These are phyloP conservation scores for Melanchra persicariae DNA, from an alignment of 2,888 invertebrate genomes.

Conservation along the genomic window DNA sequence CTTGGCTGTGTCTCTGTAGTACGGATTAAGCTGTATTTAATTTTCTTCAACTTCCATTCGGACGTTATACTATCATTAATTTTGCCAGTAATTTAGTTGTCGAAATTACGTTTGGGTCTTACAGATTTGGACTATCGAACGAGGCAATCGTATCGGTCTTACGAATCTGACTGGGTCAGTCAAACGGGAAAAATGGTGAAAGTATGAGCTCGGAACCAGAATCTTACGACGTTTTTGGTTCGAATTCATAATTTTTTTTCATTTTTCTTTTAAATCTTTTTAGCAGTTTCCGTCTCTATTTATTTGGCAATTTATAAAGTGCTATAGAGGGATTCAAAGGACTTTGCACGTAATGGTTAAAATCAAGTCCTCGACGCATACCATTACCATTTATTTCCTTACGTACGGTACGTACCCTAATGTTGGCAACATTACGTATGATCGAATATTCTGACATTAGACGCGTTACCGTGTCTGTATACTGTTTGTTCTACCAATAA, in stretches of 20 bases:
- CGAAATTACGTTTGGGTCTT: conserved; percentile 23
- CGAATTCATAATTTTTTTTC: conserved; percentile 3
- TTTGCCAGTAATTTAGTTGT: conserved; percentile 8
- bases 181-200: neutral
- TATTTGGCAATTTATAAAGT: conserved; percentile 34
- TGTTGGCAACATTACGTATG: conserved; percentile 40
- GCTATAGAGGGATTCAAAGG: conserved; percentile 36
- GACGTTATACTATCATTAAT: conserved; percentile 15
- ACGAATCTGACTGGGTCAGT: too few species aligned
- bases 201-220: neutral
- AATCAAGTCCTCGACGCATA: conserved; percentile 12
- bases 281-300: conserved; percentile 6
- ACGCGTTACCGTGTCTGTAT: conserved; percentile 10
- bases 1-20: conserved; percentile 37
- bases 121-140: neutral
- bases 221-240: neutral
- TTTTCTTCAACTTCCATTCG: conserved; percentile 33
- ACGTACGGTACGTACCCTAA: conserved; percentile 30
- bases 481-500: neutral
- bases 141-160: too few species aligned
- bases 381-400: conserved; percentile 33
- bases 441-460: conserved; percentile 11
- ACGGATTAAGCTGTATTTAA: conserved; percentile 34
- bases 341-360: neutral
- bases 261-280: neutral